Evolutionary conservation across 2,113 vertebrate species (phyloP).

Genomic region (Cairina moschata): DNA sequence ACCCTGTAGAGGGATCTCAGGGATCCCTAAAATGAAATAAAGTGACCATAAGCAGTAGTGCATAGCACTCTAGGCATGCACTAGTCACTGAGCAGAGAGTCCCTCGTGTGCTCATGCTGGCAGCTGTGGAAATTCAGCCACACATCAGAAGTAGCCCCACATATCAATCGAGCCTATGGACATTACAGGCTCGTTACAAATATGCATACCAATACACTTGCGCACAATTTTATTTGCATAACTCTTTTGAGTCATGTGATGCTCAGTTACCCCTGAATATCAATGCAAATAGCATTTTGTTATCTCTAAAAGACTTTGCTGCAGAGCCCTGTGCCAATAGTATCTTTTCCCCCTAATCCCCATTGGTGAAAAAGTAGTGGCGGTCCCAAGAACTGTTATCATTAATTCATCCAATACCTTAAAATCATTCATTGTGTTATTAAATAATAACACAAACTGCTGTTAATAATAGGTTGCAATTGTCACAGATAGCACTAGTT

Average conservation of each 20-base stretch:
- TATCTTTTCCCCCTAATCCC: neutral
- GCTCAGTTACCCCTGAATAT: neutral
- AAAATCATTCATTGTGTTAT: neutral
- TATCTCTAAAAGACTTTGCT: neutral
- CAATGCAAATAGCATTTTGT: neutral
- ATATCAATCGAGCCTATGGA: neutral
- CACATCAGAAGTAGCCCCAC: neutral
- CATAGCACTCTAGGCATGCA: rapidly evolving
- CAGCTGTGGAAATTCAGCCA: neutral
- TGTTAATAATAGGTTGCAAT: neutral
- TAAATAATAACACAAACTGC: neutral
- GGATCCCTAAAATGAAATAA: neutral
- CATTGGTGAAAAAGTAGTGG: neutral
- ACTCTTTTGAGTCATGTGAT: neutral
- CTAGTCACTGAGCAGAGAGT: neutral
- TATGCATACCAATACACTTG: neutral
- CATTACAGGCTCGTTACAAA: neutral
- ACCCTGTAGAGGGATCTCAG: neutral
- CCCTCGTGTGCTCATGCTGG: rapidly evolving
- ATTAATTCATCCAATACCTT: neutral
- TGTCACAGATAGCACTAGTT: neutral
- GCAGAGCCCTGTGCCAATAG: neutral
- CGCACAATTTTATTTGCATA: neutral
- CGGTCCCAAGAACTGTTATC: neutral
- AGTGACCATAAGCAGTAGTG: neutral